These are phyloP conservation scores for Phaetusa simplex DNA, from an alignment of 2,113 vertebrate species.

Conservation along the genomic window DNA sequence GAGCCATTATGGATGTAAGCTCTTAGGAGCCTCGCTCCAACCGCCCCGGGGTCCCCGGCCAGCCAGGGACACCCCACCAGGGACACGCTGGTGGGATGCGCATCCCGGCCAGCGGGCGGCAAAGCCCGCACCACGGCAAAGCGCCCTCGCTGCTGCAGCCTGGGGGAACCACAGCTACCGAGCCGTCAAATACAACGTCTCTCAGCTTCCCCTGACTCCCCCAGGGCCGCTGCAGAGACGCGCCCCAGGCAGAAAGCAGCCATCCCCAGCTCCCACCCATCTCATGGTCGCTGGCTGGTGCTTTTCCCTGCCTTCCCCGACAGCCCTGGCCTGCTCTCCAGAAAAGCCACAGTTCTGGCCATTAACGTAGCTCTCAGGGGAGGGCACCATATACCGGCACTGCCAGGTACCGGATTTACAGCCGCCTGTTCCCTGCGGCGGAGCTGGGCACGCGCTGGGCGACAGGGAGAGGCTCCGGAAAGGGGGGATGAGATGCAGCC, in stretches of 20 bases:
- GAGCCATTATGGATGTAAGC: accelerated
- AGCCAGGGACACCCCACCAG: neutral
- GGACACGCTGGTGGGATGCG: neutral
- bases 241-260: neutral
- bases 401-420: accelerated
- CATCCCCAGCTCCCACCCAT: neutral
- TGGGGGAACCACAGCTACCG: too few relatives aligned
- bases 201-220: neutral
- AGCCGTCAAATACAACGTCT: accelerated
- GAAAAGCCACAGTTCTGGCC: neutral
- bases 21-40: neutral
- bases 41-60: too few relatives aligned
- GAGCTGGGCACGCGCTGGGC: neutral
- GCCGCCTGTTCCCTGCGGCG: neutral
- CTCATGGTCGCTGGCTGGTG: too few relatives aligned
- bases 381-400: accelerated
- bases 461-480: accelerated
- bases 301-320: neutral
- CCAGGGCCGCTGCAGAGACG: neutral
- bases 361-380: neutral
- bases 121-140: neutral
- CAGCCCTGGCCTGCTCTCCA: neutral
- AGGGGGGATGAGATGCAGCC: neutral
- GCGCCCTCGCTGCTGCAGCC: neutral
- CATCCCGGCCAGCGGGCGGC: neutral